Evolutionary conservation across 2,888 invertebrate genomes (phyloP).

Genomic region (Gari tellinella): DNA sequence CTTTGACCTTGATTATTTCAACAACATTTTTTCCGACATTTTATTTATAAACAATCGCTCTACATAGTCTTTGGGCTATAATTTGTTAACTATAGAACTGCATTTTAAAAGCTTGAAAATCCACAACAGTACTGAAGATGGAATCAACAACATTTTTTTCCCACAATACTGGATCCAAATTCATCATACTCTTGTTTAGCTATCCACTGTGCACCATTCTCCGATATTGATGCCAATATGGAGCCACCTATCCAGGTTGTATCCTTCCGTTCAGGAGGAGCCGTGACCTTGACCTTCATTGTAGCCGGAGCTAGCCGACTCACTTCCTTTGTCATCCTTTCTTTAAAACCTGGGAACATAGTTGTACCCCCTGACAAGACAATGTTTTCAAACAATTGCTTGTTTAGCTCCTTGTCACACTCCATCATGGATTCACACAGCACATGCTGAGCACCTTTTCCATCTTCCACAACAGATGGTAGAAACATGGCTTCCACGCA

Average conservation of each 20-base stretch:
- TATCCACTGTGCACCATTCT: slow-evolving; percentile 57
- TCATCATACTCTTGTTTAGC: slow-evolving; percentile 91
- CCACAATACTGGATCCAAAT: slow-evolving; percentile 96
- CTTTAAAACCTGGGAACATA: slow-evolving; percentile 72
- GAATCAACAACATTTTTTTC: slow-evolving; percentile 92
- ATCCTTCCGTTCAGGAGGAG: slow-evolving; percentile 82
- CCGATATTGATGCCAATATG: slow-evolving; percentile 58
- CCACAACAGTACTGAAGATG: too few relatives aligned
- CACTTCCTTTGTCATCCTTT: slow-evolving; percentile 69
- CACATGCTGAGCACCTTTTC: slow-evolving; percentile 70
- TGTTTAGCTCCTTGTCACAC: slow-evolving; percentile 56
- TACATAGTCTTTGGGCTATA: too few relatives aligned
- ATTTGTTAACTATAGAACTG: too few relatives aligned
- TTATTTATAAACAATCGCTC: too few relatives aligned
- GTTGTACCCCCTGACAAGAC: slow-evolving; percentile 74
- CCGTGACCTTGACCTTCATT: slow-evolving; percentile 65
- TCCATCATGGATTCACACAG: slow-evolving; percentile 62
- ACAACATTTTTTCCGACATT: too few relatives aligned
- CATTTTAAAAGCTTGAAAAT: too few relatives aligned
- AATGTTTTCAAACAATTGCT: slow-evolving; percentile 62
- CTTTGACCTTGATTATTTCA: too few relatives aligned
- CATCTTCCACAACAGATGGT: slow-evolving; percentile 73
- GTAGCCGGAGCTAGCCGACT: slow-evolving; percentile 63
- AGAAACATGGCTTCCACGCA: slow-evolving; percentile 78
- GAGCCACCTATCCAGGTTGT: slow-evolving; percentile 72